A percentile compares a stretch with the other conserved stretches of the same genome.
These are phyloP conservation scores for Perdita meconis DNA, from an alignment of 2,888 invertebrate genomes.

Conservation along the genomic window DNA sequence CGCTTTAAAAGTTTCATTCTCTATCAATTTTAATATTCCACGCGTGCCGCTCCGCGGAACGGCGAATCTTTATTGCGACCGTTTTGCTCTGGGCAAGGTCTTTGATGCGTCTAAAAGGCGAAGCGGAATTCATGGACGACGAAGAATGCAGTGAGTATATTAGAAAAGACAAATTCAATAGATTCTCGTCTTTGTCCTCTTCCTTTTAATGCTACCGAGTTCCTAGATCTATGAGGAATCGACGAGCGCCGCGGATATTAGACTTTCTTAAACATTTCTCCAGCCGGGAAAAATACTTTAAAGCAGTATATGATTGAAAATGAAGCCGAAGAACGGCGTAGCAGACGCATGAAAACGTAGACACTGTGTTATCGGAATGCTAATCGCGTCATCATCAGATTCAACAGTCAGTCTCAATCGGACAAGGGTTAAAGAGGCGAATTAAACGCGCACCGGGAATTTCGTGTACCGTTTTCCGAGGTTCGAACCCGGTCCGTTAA, in stretches of 20 bases:
- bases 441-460: conserved; percentile 2
- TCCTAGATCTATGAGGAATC: too few species aligned
- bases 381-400: too few species aligned
- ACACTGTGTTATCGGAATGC: too few species aligned
- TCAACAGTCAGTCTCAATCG: neutral
- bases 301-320: too few species aligned
- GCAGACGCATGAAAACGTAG: too few species aligned
- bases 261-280: too few species aligned
- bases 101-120: neutral
- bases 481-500: neutral
- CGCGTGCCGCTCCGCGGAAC: neutral
- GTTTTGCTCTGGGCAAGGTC: neutral
- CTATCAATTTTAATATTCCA: conserved; percentile 25
- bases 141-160: neutral
- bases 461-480: neutral
- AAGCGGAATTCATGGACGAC: neutral
- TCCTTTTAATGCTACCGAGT: too few species aligned
- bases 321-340: too few species aligned
- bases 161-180: too few species aligned
- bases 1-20: conserved; percentile 6
- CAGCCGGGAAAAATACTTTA: too few species aligned
- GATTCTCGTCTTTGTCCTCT: too few species aligned
- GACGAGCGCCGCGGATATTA: too few species aligned
- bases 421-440: neutral
- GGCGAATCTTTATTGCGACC: neutral